Percentiles rank a stretch among this genome's conserved stretches.
Evolutionary conservation across 2,888 invertebrate species (phyloP).

Genomic region (Phlogophora meticulosa): DNA sequence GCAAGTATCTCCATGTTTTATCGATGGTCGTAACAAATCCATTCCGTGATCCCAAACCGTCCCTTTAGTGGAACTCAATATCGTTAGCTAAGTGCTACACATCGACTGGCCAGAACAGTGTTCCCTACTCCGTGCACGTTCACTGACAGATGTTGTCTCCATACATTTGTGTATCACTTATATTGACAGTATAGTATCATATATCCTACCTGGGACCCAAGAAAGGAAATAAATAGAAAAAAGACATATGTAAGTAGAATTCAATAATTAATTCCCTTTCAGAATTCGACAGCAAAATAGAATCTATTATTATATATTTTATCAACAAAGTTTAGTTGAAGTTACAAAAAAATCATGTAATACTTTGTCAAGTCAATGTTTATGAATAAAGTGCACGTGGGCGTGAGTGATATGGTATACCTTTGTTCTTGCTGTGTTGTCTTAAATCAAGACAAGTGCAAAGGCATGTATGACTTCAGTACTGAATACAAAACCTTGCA

Average conservation of each 20-base stretch:
- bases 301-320: no score
- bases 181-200: no score
- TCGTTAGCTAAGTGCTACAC: constrained; percentile 16
- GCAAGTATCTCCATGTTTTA: constrained; percentile 29
- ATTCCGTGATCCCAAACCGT: constrained; percentile 41
- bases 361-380: background rate
- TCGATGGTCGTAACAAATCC: constrained; percentile 42
- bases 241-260: background rate
- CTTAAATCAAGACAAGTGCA: background rate
- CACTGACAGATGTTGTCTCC: background rate
- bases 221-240: background rate
- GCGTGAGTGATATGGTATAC: constrained; percentile 3
- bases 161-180: no score
- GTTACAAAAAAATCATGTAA: background rate
- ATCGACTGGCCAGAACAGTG: constrained; percentile 2
- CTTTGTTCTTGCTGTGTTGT: background rate
- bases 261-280: background rate
- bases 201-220: background rate
- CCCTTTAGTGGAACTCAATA: constrained; percentile 5
- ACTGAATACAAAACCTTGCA: no score
- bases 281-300: background rate
- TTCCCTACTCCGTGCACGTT: background rate
- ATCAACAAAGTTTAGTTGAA: background rate
- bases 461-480: background rate
- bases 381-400: background rate